A percentile compares a stretch with the other conserved stretches of the same genome.
Evolutionary conservation across 1,140 invertebrate species (phyloP).

Genomic region (Aphaenogaster floridana): DNA sequence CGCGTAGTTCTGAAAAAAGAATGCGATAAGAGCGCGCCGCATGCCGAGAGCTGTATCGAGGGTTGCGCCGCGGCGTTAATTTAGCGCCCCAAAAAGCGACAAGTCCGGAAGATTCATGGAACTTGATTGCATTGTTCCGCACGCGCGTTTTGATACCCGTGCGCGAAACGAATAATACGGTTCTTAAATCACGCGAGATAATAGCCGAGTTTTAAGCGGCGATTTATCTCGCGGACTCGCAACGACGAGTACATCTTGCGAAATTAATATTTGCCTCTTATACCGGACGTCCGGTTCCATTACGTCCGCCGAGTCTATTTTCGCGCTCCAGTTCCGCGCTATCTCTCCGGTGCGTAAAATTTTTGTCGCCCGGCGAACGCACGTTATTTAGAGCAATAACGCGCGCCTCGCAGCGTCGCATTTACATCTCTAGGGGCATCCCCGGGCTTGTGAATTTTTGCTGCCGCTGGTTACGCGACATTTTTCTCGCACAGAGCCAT

Average conservation of each 20-base stretch:
- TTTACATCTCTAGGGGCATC: constrained; percentile 36
- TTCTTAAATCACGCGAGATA: constrained; percentile 44
- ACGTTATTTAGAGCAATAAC: constrained; percentile 40
- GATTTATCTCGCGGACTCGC: constrained; percentile 25
- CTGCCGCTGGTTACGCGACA: constrained; percentile 13
- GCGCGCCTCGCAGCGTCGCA: neutral
- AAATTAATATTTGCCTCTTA: constrained; percentile 34
- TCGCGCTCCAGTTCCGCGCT: neutral
- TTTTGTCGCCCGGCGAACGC: neutral
- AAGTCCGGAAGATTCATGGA: neutral
- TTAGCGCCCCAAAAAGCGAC: neutral
- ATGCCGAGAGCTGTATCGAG: neutral
- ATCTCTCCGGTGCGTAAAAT: constrained; percentile 8
- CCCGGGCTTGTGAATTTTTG: constrained; percentile 28
- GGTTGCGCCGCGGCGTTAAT: neutral
- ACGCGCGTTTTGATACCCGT: neutral
- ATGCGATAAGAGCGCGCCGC: neutral
- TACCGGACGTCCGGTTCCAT: neutral
- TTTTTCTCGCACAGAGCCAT: constrained; percentile 3
- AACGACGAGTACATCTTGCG: neutral
- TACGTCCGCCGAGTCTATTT: constrained; percentile 1
- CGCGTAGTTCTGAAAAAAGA: neutral
- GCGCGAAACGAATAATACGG: constrained; percentile 14
- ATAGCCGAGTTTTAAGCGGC: neutral
- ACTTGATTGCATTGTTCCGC: constrained; percentile 23